Evolutionary conservation across 2,888 invertebrate genomes (phyloP), one percentile per base, ranked within the genome.

Genomic region (Campaea margaritaria): DNA sequence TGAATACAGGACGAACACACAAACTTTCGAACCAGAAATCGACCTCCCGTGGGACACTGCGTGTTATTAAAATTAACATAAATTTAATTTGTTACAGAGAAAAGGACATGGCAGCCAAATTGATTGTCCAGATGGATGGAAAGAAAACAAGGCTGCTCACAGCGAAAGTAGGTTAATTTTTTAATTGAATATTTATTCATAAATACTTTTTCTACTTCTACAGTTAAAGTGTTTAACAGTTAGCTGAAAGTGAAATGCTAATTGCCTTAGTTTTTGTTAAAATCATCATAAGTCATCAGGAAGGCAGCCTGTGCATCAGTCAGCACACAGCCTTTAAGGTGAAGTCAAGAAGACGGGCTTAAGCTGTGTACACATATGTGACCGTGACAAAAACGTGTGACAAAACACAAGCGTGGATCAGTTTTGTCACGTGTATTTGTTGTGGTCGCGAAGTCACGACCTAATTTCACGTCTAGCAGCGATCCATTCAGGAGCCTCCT

Each of bases 91-190:
- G 77, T 94, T 94, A 15, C 92, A 97, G 97, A 93, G 97, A 97
- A 91, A 93, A 94, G 77, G 96, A 96, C 81, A 96, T 97, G 96
- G 95, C 95, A 75, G 95, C 97, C 42, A 95, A 96, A 84, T 93
- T 95, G 74, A 96, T 97, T 79, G 96, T 97, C 76, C 95, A 96
- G 90, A 97, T 97, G 96, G 96, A 96, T 79, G 95, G 94, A 50
- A 97, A 97, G 89, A 96, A 95, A 79, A 97, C 97, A 49, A 93
- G 96, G 67, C 94, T 97, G 69, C 89, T 95, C 59, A 96, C 96
- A 76, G 94, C 94, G 67, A 96, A 96, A 94, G 95, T 96, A 86
- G 87, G 88, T 86, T 60, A 61, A 63, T 31, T 60, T 60, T 44
- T 27, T 14, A 13, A 47, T 56, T 61, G 42, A 42, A 38, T 50